phyloP scores from a whole-genome alignment of 1,140 invertebrate species.

The Drosophila parabipectinata region DNA sequence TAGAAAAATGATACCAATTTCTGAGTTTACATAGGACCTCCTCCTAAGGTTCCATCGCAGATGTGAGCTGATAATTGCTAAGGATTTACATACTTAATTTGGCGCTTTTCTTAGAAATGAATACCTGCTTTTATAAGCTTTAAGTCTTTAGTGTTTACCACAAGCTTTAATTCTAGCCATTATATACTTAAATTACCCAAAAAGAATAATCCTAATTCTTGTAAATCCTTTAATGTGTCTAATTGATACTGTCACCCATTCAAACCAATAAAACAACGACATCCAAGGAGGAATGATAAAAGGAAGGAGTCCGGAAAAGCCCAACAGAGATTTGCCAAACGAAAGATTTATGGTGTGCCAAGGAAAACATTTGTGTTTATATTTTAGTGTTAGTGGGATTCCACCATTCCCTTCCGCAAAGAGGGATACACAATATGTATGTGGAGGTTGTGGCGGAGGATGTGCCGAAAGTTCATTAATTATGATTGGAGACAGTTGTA shows the following conservation, averaged over 20 bases:
- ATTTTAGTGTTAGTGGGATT: slow-evolving; percentile 61
- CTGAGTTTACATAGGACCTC: slow-evolving; percentile 25
- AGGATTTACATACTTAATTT: slow-evolving; percentile 42
- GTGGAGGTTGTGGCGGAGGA: slow-evolving; percentile 44
- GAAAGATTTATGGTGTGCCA: slow-evolving; percentile 76
- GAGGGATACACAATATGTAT: slow-evolving; percentile 5
- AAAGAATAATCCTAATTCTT: slow-evolving; percentile 16
- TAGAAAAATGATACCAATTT: slow-evolving; percentile 43
- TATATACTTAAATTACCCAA: background rate
- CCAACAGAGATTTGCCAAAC: slow-evolving; percentile 61
- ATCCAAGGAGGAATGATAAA: background rate
- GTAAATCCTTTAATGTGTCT: slow-evolving; percentile 60
- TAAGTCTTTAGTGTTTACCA: background rate
- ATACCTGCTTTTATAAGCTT: background rate
- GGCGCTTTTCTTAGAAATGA: background rate
- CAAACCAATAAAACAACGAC: slow-evolving; percentile 42
- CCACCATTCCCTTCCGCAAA: slow-evolving; percentile 1
- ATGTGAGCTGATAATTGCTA: slow-evolving; percentile 26
- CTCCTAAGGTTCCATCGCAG: background rate
- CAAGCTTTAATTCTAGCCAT: background rate
- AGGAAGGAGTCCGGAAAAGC: slow-evolving; percentile 5
- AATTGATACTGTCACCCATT: slow-evolving; percentile 59
- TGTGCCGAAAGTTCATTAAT: slow-evolving; percentile 77
- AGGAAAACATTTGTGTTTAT: slow-evolving; percentile 68
- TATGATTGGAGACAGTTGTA: slow-evolving; percentile 81